Percentiles rank a stretch among this genome's conserved stretches.
phyloP scores from a whole-genome alignment of 2,797 vertebrate species.

The Sebastes trivittatus region DNA sequence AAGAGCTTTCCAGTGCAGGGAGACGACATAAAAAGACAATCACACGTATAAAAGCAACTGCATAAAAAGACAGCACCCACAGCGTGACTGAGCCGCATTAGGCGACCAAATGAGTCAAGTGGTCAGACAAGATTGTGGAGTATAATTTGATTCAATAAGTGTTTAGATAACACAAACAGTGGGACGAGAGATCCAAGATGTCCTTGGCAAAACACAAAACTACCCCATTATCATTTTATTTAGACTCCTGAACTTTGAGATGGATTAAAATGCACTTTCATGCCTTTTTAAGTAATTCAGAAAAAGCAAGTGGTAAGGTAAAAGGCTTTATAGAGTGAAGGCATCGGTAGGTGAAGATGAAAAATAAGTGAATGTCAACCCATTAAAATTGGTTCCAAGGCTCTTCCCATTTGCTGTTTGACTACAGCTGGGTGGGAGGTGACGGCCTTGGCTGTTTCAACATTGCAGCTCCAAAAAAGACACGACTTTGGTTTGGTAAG shows the following conservation, averaged over 20 bases:
- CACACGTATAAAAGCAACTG: background rate
- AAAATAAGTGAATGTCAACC: background rate
- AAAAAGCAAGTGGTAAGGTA: background rate
- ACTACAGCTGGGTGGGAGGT: conserved; percentile 16
- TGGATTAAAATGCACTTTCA: background rate
- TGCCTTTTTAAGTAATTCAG: background rate
- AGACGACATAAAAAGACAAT: background rate
- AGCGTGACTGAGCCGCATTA: background rate
- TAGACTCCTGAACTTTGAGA: background rate
- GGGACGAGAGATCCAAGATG: background rate
- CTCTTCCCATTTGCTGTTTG: background rate
- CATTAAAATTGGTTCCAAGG: conserved; percentile 13
- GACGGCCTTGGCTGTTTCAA: background rate
- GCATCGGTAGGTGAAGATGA: background rate
- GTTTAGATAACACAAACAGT: background rate
- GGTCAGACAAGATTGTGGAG: background rate
- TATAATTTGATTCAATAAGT: background rate
- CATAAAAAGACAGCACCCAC: background rate
- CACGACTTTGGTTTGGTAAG: background rate
- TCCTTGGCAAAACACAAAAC: background rate
- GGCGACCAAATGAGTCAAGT: background rate
- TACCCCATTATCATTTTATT: background rate
- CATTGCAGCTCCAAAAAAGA: background rate
- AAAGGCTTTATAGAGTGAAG: background rate
- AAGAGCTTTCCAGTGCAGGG: background rate